Percentiles rank a stretch among this genome's conserved stretches.
Evolutionary conservation across 2,113 vertebrate species (phyloP).

Genomic region (Apeltes quadracus): DNA sequence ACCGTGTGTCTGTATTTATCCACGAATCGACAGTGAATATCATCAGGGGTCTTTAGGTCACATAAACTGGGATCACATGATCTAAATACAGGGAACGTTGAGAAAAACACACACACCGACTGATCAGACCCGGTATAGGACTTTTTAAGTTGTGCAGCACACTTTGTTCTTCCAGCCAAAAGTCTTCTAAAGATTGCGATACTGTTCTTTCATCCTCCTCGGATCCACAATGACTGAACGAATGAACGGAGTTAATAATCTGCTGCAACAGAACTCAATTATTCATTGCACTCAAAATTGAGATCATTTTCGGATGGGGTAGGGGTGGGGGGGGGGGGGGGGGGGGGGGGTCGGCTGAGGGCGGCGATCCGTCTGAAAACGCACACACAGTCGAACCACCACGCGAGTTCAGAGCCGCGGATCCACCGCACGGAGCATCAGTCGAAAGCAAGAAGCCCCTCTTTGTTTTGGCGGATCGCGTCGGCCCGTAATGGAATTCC

Average conservation of each 20-base stretch:
- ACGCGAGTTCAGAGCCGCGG: background rate
- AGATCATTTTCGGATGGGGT: slow-evolving; percentile 10
- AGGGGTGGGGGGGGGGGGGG: too few species aligned
- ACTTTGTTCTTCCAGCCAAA: slow-evolving; percentile 14
- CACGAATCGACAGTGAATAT: background rate
- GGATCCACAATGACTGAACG: slow-evolving; percentile 26
- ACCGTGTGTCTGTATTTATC: background rate
- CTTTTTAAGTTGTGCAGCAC: background rate
- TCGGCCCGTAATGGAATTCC: slow-evolving; percentile 46
- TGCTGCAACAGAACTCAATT: slow-evolving; percentile 12
- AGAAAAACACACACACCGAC: background rate
- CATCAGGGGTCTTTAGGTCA: background rate
- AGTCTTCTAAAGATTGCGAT: background rate
- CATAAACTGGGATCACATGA: background rate
- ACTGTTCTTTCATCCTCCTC: slow-evolving; percentile 35
- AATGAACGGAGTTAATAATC: slow-evolving; percentile 43
- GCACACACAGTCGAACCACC: slow-evolving; percentile 27
- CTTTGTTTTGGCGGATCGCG: slow-evolving; percentile 14
- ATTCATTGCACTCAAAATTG: slow-evolving; percentile 19
- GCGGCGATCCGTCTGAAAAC: slow-evolving; percentile 43
- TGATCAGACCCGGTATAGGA: background rate
- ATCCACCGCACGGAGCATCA: slow-evolving; percentile 7
- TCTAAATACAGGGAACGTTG: background rate
- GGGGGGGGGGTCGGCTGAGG: slow-evolving; percentile 12
- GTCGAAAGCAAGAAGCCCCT: slow-evolving; percentile 32